Evolutionary conservation across 2,888 invertebrate species (phyloP).

Genomic region (Adelphocoris suturalis): DNA sequence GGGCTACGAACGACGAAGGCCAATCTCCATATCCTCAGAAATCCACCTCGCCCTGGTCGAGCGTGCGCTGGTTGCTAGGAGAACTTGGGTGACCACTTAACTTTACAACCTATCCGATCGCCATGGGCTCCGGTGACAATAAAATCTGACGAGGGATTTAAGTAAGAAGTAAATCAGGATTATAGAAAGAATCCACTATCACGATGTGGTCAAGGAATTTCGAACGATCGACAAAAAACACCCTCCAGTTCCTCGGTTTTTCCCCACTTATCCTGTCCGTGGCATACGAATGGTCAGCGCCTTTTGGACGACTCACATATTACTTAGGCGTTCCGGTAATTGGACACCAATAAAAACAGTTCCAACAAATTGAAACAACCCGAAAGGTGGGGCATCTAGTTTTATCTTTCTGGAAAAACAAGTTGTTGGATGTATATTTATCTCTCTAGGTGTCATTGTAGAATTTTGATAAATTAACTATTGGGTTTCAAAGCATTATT

Average conservation of each 20-base stretch:
- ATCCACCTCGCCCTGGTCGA: neutral
- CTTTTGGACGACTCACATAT: neutral
- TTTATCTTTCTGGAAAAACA: neutral
- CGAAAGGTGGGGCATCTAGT: neutral
- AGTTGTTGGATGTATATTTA: neutral
- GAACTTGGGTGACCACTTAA: conserved; percentile 39
- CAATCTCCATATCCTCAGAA: conserved; percentile 30
- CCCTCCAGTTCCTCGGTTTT: neutral
- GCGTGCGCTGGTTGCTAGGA: conserved; percentile 9
- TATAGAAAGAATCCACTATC: neutral
- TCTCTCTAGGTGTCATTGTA: neutral
- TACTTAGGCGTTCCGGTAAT: neutral
- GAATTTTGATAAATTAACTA: too few species aligned
- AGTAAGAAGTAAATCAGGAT: conserved; percentile 51
- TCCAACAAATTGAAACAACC: conserved; percentile 14
- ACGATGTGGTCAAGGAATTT: neutral
- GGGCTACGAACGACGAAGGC: conserved; percentile 1
- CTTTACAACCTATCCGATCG: conserved; percentile 46
- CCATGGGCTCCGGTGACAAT: conserved; percentile 28
- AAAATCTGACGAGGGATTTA: conserved; percentile 45
- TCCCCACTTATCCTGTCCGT: neutral
- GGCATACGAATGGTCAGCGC: conserved; percentile 10
- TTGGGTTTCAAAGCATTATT: too few species aligned
- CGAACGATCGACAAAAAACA: conserved; percentile 10
- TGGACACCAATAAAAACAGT: neutral